Evolutionary conservation across 92 coral and sea anemone species (phyloP), one percentile per base, ranked within the genome.

Genomic region (Diadumene lineata): DNA sequence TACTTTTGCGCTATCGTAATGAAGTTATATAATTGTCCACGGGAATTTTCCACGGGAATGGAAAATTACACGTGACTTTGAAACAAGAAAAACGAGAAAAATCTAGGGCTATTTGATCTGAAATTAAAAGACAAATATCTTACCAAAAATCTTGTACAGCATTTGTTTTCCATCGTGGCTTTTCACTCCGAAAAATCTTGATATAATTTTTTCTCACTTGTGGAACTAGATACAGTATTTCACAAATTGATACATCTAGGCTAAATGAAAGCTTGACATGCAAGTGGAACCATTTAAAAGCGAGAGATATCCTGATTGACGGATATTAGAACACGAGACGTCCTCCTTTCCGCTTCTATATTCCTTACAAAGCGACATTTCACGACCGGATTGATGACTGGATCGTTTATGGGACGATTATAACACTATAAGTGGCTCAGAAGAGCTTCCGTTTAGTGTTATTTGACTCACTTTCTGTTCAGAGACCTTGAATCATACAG

Each of bases 391-490:
- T 60, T 31, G 79, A 60, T 74, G 22, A 57, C 29, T 30, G 18
- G 24, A 62, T 2, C 65, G 31, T 60, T 73, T 57, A 60, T 56
- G 78, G 44, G 44, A 6, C 61, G 44, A 43, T 57, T 63, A 72
- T 70, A 48, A 26, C 55, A 53, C 43, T 34, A 32, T 44, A 72
- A 72, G 79, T 60, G 64, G 43, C n/a, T 22, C 7, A 58, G 33
- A 74, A 74, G 79, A 31, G 44, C 50, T 74, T 74, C 79, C 79
- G 79, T 46, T 24, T 73, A 23, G 50, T 32, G 68, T 73, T 34
- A 9, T 28, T 57, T 26, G 60, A 63, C 11, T 74, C 32, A 60
- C 28, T 55, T 31, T 32, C 16, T 38, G 17, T 7, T 48, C 21
- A 62, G 22, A 58, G 43, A 22, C 68, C 19, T 62, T 62, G 8